Conservation (phyloP, 2,888 invertebrate genomes). For the Sarcophaga variegata region DNA sequence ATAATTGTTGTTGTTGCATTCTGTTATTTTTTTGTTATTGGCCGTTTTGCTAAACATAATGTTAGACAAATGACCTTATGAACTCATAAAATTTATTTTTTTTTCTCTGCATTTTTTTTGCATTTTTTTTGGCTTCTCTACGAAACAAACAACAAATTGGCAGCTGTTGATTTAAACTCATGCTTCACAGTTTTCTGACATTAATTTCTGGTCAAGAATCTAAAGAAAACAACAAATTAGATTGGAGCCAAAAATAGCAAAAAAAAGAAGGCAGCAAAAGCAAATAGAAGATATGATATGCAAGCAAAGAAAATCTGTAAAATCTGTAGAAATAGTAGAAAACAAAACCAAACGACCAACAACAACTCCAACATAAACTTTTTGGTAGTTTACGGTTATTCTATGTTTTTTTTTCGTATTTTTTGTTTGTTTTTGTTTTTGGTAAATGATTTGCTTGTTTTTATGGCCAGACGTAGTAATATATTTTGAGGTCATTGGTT, state of each 20-base stretch:
- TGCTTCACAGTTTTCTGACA: constrained; percentile 78
- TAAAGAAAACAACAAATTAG: constrained; percentile 64
- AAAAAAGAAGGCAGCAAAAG: background rate
- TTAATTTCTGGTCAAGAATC: constrained; percentile 73
- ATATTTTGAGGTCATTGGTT: constrained; percentile 78
- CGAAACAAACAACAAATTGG: constrained; percentile 64
- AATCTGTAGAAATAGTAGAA: background rate
- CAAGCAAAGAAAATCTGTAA: background rate
- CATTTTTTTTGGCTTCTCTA: constrained; percentile 37
- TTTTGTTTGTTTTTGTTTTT: constrained; percentile 10
- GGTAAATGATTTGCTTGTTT: constrained; percentile 42
- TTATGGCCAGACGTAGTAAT: constrained; percentile 76
- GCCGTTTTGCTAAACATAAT: constrained; percentile 6
- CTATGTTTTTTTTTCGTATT: background rate
- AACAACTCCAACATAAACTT: background rate
- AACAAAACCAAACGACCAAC: background rate
- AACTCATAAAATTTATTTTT: constrained; percentile 57
- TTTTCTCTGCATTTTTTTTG: constrained; percentile 10
- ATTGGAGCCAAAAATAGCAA: constrained; percentile 25
- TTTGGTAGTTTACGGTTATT: constrained; percentile 24
- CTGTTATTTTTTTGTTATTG: background rate
- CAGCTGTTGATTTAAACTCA: constrained; percentile 73
- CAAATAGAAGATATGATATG: background rate
- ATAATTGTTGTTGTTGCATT: background rate
- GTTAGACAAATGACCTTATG: constrained; percentile 67